Percentiles rank a stretch among this genome's conserved stretches.
phyloP scores from a whole-genome alignment of 2,797 vertebrate species.

The Anniella stebbinsi region DNA sequence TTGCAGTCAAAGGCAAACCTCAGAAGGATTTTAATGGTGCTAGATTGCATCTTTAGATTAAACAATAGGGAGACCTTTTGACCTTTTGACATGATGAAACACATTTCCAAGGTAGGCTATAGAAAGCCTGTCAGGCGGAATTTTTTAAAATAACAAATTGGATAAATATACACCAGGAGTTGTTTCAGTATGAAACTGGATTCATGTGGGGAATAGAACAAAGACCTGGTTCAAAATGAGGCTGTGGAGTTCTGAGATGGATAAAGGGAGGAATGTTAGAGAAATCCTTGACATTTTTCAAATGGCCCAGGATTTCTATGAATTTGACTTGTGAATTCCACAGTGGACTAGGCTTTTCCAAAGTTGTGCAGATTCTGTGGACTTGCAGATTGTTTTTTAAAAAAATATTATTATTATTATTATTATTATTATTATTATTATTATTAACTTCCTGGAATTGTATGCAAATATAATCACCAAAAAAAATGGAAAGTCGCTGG shows the following conservation, averaged over 20 bases:
- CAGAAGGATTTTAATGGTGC: not conserved
- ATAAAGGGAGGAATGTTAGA: not conserved
- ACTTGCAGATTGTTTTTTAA: too few relatives aligned
- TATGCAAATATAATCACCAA: too few relatives aligned
- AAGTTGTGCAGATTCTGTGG: too few relatives aligned
- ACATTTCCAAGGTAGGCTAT: not conserved
- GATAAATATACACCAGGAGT: not conserved
- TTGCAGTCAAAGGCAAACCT: constrained; percentile 13
- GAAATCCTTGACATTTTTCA: too few relatives aligned
- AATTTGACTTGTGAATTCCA: too few relatives aligned
- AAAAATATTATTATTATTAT: too few relatives aligned
- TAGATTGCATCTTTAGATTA: not conserved
- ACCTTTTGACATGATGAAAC: not conserved
- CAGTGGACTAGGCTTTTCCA: too few relatives aligned
- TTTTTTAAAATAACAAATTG: not conserved
- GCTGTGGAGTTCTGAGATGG: not conserved
- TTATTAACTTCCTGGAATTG: too few relatives aligned
- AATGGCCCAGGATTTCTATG: too few relatives aligned
- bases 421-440: too few relatives aligned
- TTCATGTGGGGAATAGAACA: not conserved
- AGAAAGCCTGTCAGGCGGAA: not conserved
- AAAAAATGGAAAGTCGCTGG: too few relatives aligned
- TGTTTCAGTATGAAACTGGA: not conserved
- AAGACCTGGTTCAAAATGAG: not conserved
- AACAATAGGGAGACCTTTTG: not conserved